phyloP scores from a whole-genome alignment of 2,797 vertebrate species.

The Muscicapa comitata region DNA sequence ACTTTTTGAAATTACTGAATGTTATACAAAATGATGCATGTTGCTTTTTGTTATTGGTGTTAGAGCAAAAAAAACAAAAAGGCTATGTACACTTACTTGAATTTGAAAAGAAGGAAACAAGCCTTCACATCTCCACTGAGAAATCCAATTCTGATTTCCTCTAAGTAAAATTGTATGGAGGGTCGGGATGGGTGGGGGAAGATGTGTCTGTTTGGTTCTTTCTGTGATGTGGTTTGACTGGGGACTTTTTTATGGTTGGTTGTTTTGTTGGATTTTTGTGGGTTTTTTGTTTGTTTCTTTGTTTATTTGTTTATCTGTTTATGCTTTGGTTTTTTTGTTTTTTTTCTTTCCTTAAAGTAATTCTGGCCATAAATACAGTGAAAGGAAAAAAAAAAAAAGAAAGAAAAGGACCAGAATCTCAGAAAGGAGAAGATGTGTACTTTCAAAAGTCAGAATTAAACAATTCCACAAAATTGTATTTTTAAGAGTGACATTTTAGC shows the following conservation, averaged over 20 bases:
- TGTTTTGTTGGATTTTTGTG: neutral
- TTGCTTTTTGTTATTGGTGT: neutral
- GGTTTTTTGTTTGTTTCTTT: neutral
- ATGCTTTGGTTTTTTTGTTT: neutral
- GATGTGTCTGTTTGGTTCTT: neutral
- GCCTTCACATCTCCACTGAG: neutral
- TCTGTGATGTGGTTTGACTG: neutral
- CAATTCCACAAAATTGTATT: neutral
- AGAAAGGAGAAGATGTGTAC: neutral
- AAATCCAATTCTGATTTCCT: neutral
- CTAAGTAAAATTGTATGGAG: neutral
- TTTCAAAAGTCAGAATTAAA: neutral
- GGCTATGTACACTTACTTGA: neutral
- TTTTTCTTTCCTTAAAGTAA: neutral
- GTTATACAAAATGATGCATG: neutral
- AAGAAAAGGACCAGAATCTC: neutral
- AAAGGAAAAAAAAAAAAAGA: neutral
- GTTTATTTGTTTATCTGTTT: neutral
- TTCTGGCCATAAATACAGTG: neutral
- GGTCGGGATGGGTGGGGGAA: rapidly evolving
- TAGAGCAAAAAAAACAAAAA: neutral
- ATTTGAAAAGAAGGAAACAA: neutral
- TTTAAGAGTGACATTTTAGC: neutral
- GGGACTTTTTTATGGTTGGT: rapidly evolving
- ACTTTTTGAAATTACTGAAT: neutral